Conservation (phyloP, 2,888 invertebrate species). For the Phengaris alcon region DNA sequence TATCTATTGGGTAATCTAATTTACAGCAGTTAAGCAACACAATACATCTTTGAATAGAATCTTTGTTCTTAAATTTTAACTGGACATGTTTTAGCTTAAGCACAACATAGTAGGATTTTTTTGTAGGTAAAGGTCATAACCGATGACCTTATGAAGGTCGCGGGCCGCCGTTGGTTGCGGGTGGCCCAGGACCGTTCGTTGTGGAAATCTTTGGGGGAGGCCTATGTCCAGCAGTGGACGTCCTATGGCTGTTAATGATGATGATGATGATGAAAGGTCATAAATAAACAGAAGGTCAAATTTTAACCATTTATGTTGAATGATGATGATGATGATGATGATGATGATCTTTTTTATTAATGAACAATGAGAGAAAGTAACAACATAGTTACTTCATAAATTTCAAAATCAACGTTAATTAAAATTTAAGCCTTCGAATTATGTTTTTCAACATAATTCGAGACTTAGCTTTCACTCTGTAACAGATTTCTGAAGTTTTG, state of each 20-base stretch:
- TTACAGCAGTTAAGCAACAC: slow-evolving; percentile 43
- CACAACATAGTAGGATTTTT: background rate
- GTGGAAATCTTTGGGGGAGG: too few species aligned
- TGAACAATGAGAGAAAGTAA: background rate
- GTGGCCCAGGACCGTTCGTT: too few species aligned
- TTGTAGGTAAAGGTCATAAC: background rate
- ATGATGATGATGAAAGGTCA: too few species aligned
- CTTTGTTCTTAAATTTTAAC: background rate
- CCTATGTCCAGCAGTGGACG: too few species aligned
- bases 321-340: too few species aligned
- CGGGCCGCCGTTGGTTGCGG: too few species aligned
- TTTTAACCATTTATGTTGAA: too few species aligned
- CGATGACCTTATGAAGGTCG: too few species aligned
- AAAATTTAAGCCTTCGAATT: background rate
- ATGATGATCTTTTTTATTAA: background rate
- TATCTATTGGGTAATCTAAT: slow-evolving; percentile 56
- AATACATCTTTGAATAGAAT: slow-evolving; percentile 23
- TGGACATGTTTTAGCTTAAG: slow-evolving; percentile 2
- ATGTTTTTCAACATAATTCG: background rate
- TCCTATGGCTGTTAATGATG: too few species aligned
- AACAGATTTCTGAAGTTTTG: background rate
- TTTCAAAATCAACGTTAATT: slow-evolving; percentile 2
- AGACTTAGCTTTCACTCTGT: background rate
- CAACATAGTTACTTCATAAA: background rate
- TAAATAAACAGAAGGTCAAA: background rate